Percentiles rank a stretch among this genome's conserved stretches.
Evolutionary conservation across 1,140 invertebrate genomes (phyloP).

Genomic region (Eumeta japonica): DNA sequence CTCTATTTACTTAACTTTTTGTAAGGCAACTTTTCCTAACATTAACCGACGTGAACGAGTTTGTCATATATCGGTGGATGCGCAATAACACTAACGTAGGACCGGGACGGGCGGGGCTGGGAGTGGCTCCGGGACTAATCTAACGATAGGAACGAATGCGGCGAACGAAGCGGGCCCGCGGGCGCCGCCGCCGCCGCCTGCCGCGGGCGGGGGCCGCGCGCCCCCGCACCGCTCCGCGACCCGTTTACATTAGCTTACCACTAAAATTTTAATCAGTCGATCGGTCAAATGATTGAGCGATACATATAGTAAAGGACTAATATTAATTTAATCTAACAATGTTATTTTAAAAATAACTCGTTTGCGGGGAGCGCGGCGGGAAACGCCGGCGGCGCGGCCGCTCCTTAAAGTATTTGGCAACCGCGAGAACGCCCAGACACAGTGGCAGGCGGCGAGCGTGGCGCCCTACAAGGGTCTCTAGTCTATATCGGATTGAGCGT

Average conservation of each 20-base stretch:
- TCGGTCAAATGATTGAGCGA: conserved; percentile 57
- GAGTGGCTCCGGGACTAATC: conserved; percentile 3
- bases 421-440: too few relatives aligned
- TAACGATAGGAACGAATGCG: conserved; percentile 38
- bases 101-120: conserved; percentile 24
- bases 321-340: conserved; percentile 58
- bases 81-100: conserved; percentile 27
- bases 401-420: conserved; percentile 51
- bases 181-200: not conserved
- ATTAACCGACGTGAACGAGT: conserved; percentile 42
- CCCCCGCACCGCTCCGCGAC: conserved; percentile 18
- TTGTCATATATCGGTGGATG: conserved; percentile 46
- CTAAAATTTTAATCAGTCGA: conserved; percentile 59
- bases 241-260: conserved; percentile 49
- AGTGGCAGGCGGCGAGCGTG: conserved; percentile 33
- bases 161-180: conserved; percentile 32
- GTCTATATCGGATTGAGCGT: conserved; percentile 50
- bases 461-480: conserved; percentile 12
- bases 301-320: conserved; percentile 58
- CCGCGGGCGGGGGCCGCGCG: conserved; percentile 11
- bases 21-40: conserved; percentile 54
- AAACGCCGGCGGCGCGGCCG: conserved; percentile 24
- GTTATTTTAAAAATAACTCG: conserved; percentile 56
- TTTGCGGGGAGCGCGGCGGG: conserved; percentile 28
- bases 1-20: conserved; percentile 54